A percentile compares a stretch with the other conserved stretches of the same genome.
These are phyloP conservation scores for Cetonia aurata DNA, from an alignment of 2,888 invertebrate species.

Conservation along the genomic window DNA sequence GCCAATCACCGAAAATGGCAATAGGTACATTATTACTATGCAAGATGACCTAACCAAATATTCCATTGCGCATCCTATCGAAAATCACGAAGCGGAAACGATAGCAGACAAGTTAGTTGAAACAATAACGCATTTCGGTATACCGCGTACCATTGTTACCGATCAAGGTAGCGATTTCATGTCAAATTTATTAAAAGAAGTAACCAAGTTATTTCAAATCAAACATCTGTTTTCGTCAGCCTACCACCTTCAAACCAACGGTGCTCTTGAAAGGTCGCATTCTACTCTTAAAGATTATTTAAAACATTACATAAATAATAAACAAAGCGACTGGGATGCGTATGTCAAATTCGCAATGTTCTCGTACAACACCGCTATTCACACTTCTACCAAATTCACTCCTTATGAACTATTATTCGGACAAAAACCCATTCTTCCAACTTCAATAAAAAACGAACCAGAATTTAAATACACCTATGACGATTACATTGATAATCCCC, in stretches of 20 bases:
- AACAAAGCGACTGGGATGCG: conserved; percentile 48
- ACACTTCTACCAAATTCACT: conserved; percentile 54
- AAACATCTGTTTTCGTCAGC: too few relatives aligned
- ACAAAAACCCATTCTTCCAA: too few relatives aligned
- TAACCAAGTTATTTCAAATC: too few relatives aligned
- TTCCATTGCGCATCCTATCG: conserved; percentile 54
- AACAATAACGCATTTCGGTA: neutral
- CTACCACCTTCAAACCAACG: too few relatives aligned
- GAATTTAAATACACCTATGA: too few relatives aligned
- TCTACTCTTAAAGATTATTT: too few relatives aligned
- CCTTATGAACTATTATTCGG: conserved; percentile 55
- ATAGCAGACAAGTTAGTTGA: conserved; percentile 48
- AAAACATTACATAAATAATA: too few relatives aligned
- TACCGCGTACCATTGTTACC: conserved; percentile 29
- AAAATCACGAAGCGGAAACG: conserved; percentile 57
- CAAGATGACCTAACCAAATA: conserved; percentile 60
- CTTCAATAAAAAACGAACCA: conserved; percentile 49
- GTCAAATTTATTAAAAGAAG: too few relatives aligned
- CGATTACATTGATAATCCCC: too few relatives aligned
- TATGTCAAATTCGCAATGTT: conserved; percentile 51
- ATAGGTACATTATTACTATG: conserved; percentile 47
- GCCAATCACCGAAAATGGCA: too few relatives aligned
- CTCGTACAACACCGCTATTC: conserved; percentile 46
- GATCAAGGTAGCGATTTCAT: conserved; percentile 51
- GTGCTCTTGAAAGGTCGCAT: too few relatives aligned